Conservation (phyloP, 2,797 vertebrate genomes). For the Ficedula albicollis region DNA sequence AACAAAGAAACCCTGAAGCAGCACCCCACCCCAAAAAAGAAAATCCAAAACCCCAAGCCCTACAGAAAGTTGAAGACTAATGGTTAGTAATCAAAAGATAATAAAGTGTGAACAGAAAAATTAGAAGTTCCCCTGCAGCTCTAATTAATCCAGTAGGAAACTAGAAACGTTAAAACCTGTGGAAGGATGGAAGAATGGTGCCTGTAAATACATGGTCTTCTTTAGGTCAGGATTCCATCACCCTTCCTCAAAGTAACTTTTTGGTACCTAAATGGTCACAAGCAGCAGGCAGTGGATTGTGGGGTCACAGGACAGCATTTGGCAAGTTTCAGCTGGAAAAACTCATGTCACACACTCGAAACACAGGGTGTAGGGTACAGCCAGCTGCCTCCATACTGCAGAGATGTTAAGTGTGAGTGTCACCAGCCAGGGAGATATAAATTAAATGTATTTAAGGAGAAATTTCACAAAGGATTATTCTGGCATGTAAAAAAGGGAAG, state of each 20-base stretch:
- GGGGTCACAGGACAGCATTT: neutral
- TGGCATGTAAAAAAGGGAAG: slow-evolving; percentile 7
- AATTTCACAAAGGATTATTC: slow-evolving; percentile 27
- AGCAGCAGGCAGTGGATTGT: neutral
- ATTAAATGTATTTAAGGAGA: slow-evolving; percentile 12
- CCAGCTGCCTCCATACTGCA: neutral
- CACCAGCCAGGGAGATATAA: neutral
- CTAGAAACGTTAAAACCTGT: neutral
- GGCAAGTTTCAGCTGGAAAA: neutral
- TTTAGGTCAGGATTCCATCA: neutral
- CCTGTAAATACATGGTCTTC: neutral
- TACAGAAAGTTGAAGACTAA: slow-evolving; percentile 1
- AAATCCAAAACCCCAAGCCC: neutral
- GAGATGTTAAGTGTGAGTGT: neutral
- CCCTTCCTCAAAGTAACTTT: neutral
- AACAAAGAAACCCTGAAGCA: neutral
- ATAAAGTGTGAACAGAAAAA: slow-evolving; percentile 45
- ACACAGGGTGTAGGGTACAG: neutral
- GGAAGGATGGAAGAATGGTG: neutral
- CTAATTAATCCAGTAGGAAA: slow-evolving; percentile 12
- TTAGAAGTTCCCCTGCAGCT: slow-evolving; percentile 27
- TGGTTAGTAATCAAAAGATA: slow-evolving; percentile 13
- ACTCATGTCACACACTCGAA: accelerated
- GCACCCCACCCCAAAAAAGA: no score
- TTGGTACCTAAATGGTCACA: neutral